Conservation (phyloP, 2,797 vertebrate species). For the Podargus strigoides region DNA sequence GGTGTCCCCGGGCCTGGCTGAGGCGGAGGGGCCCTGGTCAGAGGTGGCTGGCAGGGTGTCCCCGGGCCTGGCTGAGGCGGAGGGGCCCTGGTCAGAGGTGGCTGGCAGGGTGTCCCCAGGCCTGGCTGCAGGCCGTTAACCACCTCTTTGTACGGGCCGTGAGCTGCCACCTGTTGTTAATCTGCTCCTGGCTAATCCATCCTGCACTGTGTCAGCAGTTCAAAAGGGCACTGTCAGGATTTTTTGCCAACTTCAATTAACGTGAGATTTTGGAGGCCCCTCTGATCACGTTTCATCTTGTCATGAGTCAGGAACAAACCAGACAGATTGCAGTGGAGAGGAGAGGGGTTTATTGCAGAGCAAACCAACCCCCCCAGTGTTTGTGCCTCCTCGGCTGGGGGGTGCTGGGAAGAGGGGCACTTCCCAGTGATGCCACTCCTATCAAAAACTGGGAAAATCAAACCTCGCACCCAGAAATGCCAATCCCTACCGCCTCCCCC, state of each 20-base stretch:
- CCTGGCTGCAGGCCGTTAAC: background rate
- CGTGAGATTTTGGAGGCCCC: conserved; percentile 80
- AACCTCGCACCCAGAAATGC: background rate
- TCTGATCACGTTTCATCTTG: conserved; percentile 86
- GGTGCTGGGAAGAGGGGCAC: background rate
- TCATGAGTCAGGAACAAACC: conserved; percentile 74
- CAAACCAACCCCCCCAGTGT: conserved; percentile 62
- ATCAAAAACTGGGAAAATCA: background rate
- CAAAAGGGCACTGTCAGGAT: conserved; percentile 87
- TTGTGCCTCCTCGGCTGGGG: background rate
- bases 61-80: no score
- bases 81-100: no score
- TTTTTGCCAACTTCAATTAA: conserved; percentile 93
- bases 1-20: no score
- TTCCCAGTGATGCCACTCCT: background rate
- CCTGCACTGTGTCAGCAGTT: conserved; percentile 89
- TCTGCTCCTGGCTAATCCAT: conserved; percentile 85
- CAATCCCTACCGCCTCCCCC: background rate
- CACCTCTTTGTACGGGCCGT: background rate
- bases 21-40: no score
- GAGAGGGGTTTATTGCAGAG: conserved; percentile 75
- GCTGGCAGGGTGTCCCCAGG: no score
- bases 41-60: no score
- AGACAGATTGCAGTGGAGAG: conserved; percentile 71
- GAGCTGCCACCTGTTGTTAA: conserved; percentile 89